Evolutionary conservation across 2,888 invertebrate species (phyloP), one percentile per base, ranked within the genome.

Genomic region (Platerodrilus igneus): DNA sequence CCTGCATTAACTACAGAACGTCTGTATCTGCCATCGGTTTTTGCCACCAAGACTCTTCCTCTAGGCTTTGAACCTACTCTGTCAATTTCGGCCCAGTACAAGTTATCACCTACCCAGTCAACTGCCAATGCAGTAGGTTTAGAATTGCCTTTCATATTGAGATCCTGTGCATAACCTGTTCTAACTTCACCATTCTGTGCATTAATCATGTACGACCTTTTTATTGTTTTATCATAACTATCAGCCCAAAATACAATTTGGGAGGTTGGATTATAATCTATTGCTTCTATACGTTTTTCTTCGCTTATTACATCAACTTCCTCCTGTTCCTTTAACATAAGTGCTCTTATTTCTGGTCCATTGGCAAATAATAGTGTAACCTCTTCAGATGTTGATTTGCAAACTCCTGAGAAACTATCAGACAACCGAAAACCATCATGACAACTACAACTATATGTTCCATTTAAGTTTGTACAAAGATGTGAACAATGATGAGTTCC

Each of bases 221-320:
- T 91, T 50, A 96, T 91, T 2, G 87, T 86, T 63, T 86, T 85
- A 44, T 90, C 86, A 58, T 87, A 86, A 49, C 87, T 86, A 64
- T 97, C 96, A 0, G 92, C 90, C 95, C 97, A 99, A 73, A 91
- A 97, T 37, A 97, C 73, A 62, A 92, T 87, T 62, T 91, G 86
- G 13, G 75, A 71, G 41, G 75, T 76, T 0, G 89, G 85, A 66
- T 95, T 88, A 57, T 88, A 90, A 66, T 96, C 97, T 32, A 99
- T 71, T 0, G 92, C 88, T 58, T 92, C 87, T 36, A 97, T 87
- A 32, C 93, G 78, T 64, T 88, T 88, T 62, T 95, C 94, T 7
- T 86, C 79, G 0, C 78, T 76, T 27, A 95, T 81, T 1, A 92
- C 81, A 52, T 85, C 85, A 44, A 80, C 69, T 59, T 85, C 83